Percentiles rank a stretch among this genome's conserved stretches.
phyloP scores from a whole-genome alignment of 2,888 invertebrate species.

The Digitonthophagus gazella region DNA sequence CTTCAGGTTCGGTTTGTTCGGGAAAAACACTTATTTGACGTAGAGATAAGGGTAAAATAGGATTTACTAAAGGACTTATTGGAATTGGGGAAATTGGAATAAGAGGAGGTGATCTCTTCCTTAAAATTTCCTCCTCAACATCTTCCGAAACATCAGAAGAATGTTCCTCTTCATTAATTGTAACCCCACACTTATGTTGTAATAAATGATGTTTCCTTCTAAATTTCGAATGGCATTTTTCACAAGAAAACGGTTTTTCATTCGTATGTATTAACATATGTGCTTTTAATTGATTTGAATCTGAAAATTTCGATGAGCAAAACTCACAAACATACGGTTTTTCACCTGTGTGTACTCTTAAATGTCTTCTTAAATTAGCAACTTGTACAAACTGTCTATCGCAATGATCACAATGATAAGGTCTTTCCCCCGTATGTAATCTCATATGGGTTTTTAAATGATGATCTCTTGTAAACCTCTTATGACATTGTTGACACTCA shows the following conservation, averaged over 20 bases:
- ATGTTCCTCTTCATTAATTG: conserved; percentile 34
- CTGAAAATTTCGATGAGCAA: conserved; percentile 84
- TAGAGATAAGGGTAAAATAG: conserved; percentile 45
- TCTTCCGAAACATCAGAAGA: conserved; percentile 41
- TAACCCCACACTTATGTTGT: conserved; percentile 75
- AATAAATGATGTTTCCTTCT: conserved; percentile 82
- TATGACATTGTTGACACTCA: conserved; percentile 88
- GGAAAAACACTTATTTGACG: conserved; percentile 52
- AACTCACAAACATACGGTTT: conserved; percentile 80
- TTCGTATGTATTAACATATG: conserved; percentile 87
- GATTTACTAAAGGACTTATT: conserved; percentile 53
- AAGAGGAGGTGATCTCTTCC: neutral
- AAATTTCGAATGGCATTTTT: conserved; percentile 74
- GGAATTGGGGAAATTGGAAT: conserved; percentile 35
- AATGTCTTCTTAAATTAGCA: conserved; percentile 83
- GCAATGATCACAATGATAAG: conserved; percentile 89
- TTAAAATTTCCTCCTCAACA: conserved; percentile 39
- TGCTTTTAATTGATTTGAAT: conserved; percentile 89
- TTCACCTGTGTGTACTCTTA: conserved; percentile 90
- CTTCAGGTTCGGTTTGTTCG: conserved; percentile 90
- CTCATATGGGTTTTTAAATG: conserved; percentile 92
- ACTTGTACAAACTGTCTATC: conserved; percentile 92
- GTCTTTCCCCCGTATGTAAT: conserved; percentile 90
- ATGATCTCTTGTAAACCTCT: conserved; percentile 88
- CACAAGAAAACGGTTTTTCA: conserved; percentile 84